Conservation (phyloP, 64 coral and sea anemone species). For the Platygyra sinensis region DNA sequence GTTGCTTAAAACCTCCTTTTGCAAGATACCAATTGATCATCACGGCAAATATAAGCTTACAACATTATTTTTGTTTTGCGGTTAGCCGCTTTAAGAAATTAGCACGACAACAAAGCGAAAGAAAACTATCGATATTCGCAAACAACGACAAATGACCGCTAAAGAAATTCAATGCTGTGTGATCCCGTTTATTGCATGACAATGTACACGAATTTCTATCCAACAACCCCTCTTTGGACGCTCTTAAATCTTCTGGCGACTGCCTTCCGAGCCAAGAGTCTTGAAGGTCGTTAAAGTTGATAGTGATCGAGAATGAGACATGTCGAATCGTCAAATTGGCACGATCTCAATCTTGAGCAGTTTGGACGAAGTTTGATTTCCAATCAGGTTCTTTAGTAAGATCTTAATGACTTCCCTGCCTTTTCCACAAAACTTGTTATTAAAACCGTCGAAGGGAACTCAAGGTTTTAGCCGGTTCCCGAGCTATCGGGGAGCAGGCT, state of each 20-base stretch:
- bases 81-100: neutral
- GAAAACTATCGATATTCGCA: conserved; percentile 12
- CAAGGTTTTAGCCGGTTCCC: too few relatives aligned
- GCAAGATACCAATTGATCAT: neutral
- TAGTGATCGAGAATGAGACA: neutral
- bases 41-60: neutral
- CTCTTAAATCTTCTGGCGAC: neutral
- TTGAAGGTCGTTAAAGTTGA: neutral
- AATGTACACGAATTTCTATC: neutral
- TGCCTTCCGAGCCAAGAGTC: neutral
- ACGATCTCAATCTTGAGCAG: neutral
- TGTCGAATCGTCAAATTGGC: neutral
- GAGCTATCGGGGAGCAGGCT: neutral
- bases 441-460: too few relatives aligned
- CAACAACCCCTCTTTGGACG: neutral
- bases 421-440: too few relatives aligned
- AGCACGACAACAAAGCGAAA: neutral
- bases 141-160: conserved; percentile 9
- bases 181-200: neutral
- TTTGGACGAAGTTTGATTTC: neutral
- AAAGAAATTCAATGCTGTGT: neutral
- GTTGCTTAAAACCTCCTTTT: neutral
- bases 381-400: neutral
- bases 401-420: neutral
- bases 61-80: conserved; percentile 1